Conservation (phyloP, 2,888 invertebrate genomes). For the Didymodactylos carnosus region DNA sequence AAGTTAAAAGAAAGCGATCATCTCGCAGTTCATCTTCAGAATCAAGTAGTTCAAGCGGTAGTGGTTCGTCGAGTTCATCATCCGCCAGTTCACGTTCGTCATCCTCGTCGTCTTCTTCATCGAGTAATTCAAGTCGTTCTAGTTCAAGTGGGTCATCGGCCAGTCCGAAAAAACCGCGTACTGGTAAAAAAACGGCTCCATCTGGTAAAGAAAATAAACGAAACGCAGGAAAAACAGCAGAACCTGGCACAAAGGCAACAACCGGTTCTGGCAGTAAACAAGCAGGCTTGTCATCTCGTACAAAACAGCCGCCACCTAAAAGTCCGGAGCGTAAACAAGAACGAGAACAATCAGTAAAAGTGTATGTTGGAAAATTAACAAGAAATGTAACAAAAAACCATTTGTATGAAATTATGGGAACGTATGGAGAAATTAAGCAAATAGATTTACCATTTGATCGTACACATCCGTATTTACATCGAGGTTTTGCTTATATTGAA, state of each 20-base stretch:
- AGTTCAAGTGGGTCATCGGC: not conserved
- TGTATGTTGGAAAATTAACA: slow-evolving; percentile 76
- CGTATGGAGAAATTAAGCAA: slow-evolving; percentile 49
- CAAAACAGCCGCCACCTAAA: not conserved
- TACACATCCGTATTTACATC: slow-evolving; percentile 55
- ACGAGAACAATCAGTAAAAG: slow-evolving; percentile 42
- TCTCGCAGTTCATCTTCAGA: not conserved
- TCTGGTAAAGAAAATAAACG: not conserved
- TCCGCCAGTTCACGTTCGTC: not conserved
- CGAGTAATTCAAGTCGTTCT: not conserved
- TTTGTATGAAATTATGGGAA: slow-evolving; percentile 31
- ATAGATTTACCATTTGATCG: slow-evolving; percentile 76
- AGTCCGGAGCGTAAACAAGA: not conserved
- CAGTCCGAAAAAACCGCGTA: not conserved
- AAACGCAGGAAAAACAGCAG: not conserved
- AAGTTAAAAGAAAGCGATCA: not conserved
- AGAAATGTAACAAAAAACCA: slow-evolving; percentile 60
- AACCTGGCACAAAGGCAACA: not conserved
- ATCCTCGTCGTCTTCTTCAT: not conserved
- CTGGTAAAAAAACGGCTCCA: not conserved
- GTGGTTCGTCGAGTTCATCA: not conserved
- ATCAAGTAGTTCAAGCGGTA: not conserved
- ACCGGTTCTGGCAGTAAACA: not conserved
- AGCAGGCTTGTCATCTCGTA: not conserved
- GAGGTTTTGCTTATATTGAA: slow-evolving; percentile 68